Conservation (phyloP, 2,888 invertebrate genomes). For the Cepaea hortensis region DNA sequence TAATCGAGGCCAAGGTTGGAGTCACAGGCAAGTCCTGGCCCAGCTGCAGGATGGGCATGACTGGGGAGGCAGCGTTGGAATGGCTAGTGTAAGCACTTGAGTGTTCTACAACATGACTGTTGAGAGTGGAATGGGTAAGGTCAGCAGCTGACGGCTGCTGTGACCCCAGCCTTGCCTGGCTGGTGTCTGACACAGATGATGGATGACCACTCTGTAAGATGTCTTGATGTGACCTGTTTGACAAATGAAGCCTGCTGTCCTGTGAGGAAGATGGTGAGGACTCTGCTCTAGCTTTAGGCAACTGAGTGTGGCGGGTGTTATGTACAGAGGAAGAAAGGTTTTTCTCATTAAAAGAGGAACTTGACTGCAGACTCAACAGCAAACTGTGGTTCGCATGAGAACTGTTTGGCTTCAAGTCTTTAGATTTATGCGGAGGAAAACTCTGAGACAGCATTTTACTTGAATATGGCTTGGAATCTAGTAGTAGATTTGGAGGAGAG, state of each 20-base stretch:
- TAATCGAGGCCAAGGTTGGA: not conserved
- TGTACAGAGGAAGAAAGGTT: slow-evolving; percentile 4
- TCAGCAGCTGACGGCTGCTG: slow-evolving; percentile 1
- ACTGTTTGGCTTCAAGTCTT: slow-evolving; percentile 27
- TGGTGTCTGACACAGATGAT: slow-evolving; percentile 8
- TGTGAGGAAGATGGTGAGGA: not conserved
- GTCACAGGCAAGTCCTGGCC: slow-evolving; percentile 18
- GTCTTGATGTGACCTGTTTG: slow-evolving; percentile 9
- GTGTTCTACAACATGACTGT: not conserved
- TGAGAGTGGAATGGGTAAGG: slow-evolving; percentile 33
- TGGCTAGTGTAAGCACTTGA: slow-evolving; percentile 32
- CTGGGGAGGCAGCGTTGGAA: slow-evolving; percentile 45
- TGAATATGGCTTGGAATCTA: slow-evolving; percentile 28
- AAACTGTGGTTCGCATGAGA: slow-evolving; percentile 24
- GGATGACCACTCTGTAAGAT: not conserved
- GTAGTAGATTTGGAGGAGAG: slow-evolving; percentile 32
- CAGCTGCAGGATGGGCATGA: slow-evolving; percentile 35
- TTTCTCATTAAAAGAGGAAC: slow-evolving; percentile 5
- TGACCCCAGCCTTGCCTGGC: slow-evolving; percentile 6
- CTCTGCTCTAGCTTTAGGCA: slow-evolving; percentile 27
- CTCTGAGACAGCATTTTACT: slow-evolving; percentile 47
- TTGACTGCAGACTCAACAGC: slow-evolving; percentile 16
- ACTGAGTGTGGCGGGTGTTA: not conserved
- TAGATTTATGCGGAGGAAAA: slow-evolving; percentile 44
- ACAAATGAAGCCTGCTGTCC: not conserved